These are phyloP conservation scores for Bubalus kerabau DNA, from an alignment of 2,113 vertebrate species.

Conservation along the genomic window DNA sequence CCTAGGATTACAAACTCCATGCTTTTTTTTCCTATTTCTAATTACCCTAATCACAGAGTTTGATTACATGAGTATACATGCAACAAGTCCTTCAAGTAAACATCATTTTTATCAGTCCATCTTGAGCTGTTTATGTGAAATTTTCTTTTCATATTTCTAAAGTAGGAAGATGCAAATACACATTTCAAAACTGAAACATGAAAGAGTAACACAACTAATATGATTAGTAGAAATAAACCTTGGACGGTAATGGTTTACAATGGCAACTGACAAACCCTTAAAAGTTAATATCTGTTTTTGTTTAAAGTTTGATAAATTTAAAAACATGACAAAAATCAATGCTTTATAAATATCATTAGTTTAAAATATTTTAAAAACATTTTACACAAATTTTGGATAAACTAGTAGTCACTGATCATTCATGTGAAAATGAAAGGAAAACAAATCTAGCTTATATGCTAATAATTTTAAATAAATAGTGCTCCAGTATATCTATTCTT, in stretches of 20 bases:
- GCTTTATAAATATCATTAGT: background rate
- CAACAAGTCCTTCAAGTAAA: background rate
- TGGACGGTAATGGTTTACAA: background rate
- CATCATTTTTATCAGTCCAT: slow-evolving; percentile 23
- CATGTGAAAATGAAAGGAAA: background rate
- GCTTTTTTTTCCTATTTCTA: background rate
- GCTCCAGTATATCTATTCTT: background rate
- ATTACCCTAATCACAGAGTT: background rate
- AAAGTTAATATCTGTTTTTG: slow-evolving; percentile 1
- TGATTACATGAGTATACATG: slow-evolving; percentile 1
- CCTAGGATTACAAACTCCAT: background rate
- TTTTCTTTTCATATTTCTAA: background rate
- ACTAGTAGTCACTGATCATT: background rate
- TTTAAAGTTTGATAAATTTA: background rate
- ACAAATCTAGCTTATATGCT: background rate
- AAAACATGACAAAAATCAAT: background rate
- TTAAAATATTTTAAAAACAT: background rate
- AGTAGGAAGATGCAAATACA: background rate
- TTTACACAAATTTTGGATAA: background rate
- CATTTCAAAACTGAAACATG: slow-evolving; percentile 21
- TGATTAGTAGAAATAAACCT: slow-evolving; percentile 20
- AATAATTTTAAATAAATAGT: slow-evolving; percentile 10
- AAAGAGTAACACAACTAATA: slow-evolving; percentile 3
- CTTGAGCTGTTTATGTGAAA: background rate
- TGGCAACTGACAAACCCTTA: background rate